phyloP scores from a whole-genome alignment of 1,140 invertebrate species.

The Heliconius congener region DNA sequence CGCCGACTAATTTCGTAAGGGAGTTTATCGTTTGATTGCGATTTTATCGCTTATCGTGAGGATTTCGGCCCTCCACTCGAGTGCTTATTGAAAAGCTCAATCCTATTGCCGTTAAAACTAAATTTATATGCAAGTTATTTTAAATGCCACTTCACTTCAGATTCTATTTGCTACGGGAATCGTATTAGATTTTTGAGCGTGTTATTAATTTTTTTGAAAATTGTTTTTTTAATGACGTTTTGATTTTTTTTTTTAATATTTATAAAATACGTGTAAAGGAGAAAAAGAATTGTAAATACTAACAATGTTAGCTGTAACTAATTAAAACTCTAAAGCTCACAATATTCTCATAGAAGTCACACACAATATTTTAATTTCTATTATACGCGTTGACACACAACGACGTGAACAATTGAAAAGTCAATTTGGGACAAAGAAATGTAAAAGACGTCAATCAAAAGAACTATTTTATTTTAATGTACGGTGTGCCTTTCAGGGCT shows the following conservation, averaged over 20 bases:
- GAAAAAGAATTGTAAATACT: no score
- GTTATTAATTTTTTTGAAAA: not conserved
- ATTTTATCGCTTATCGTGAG: conserved; percentile 54
- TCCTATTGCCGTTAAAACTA: conserved; percentile 39
- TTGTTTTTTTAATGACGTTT: not conserved
- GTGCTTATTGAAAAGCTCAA: conserved; percentile 57
- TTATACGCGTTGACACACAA: conserved; percentile 9
- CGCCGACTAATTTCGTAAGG: conserved; percentile 64
- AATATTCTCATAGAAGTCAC: conserved; percentile 1
- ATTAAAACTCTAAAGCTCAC: not conserved
- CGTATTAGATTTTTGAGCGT: not conserved
- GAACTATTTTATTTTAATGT: conserved; percentile 74
- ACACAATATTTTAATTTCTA: conserved; percentile 8
- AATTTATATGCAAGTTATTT: conserved; percentile 36
- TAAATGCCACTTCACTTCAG: conserved; percentile 35
- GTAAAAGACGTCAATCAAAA: conserved; percentile 75
- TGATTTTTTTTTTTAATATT: not conserved
- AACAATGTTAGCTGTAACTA: not conserved
- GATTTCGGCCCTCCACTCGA: conserved; percentile 58
- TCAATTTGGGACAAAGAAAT: conserved; percentile 67
- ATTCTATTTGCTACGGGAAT: conserved; percentile 16
- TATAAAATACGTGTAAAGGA: no score
- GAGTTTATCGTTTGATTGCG: conserved; percentile 69
- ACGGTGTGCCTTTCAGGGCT: conserved; percentile 74
- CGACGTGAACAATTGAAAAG: conserved; percentile 54